Evolutionary conservation across 2,113 vertebrate species (phyloP).

Genomic region (Puntigrus tetrazona): DNA sequence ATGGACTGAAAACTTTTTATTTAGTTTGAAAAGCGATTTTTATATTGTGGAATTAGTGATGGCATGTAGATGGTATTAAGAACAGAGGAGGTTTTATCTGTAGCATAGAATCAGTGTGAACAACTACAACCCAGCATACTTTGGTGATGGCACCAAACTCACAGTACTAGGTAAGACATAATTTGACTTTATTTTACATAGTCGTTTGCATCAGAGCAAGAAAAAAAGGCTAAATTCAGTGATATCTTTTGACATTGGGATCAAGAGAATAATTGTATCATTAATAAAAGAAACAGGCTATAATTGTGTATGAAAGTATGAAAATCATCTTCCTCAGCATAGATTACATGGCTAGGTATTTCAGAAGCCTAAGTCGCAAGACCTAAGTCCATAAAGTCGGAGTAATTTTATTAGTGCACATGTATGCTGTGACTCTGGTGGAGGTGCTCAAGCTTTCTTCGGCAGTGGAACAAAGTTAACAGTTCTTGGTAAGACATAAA

Average conservation of each 20-base stretch:
- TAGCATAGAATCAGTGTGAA: constrained; percentile 71
- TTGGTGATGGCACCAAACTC: constrained; percentile 80
- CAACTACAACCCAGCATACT: constrained; percentile 65
- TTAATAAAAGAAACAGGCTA: not conserved
- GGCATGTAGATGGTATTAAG: not conserved
- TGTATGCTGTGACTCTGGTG: constrained; percentile 20
- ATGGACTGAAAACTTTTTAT: not conserved
- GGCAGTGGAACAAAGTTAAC: constrained; percentile 60
- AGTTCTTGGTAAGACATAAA: constrained; percentile 59
- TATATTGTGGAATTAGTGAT: not conserved
- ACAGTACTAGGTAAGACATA: constrained; percentile 69
- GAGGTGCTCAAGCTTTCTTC: constrained; percentile 55
- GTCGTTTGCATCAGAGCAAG: not conserved
- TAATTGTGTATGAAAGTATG: no score
- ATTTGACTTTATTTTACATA: not conserved
- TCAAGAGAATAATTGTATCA: not conserved
- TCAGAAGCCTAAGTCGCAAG: not conserved
- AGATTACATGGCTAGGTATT: not conserved
- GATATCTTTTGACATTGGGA: not conserved
- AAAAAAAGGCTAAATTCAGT: not conserved
- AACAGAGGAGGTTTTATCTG: constrained; percentile 66
- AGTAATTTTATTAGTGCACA: constrained; percentile 24
- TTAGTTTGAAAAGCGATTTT: not conserved
- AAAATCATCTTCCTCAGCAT: not conserved
- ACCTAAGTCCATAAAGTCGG: not conserved